Conservation (phyloP, 1,140 invertebrate genomes). For the Bombus sylvicola region DNA sequence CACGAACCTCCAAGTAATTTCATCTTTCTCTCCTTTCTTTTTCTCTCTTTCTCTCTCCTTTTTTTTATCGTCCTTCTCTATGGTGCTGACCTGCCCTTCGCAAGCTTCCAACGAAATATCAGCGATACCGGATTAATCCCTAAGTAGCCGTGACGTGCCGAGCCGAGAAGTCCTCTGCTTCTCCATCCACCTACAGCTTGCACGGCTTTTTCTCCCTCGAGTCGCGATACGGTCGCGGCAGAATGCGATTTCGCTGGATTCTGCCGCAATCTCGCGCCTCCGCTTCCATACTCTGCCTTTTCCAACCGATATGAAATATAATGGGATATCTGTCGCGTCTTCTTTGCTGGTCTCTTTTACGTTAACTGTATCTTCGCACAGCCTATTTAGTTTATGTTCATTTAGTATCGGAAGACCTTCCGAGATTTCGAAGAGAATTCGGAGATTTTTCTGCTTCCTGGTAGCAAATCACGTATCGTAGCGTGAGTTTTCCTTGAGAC, state of each 20-base stretch:
- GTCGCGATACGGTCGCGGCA: not conserved
- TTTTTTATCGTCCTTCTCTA: too few relatives aligned
- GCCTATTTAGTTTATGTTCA: not conserved
- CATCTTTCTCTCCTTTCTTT: slow-evolving; percentile 20
- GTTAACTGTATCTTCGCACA: too few relatives aligned
- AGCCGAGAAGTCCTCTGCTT: slow-evolving; percentile 33
- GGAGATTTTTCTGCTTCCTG: too few relatives aligned
- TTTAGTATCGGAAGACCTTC: too few relatives aligned
- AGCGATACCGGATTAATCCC: slow-evolving; percentile 63
- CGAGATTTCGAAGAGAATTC: too few relatives aligned
- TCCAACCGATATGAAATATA: slow-evolving; percentile 12
- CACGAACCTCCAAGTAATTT: slow-evolving; percentile 54
- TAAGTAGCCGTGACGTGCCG: slow-evolving; percentile 55
- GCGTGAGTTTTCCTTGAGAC: too few relatives aligned
- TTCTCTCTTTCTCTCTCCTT: not conserved
- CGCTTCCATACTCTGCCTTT: not conserved
- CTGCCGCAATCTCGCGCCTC: slow-evolving; percentile 1
- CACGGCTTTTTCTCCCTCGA: not conserved
- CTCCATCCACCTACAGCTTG: not conserved
- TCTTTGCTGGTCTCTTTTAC: not conserved
- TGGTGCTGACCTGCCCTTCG: not conserved
- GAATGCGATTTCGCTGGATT: slow-evolving; percentile 10
- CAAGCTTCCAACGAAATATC: slow-evolving; percentile 49
- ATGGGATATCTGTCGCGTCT: slow-evolving; percentile 6
- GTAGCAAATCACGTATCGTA: too few relatives aligned